Base-by-base conservation (phyloP, 2,113 vertebrate species). In the cattle (Bos taurus) region DNA sequence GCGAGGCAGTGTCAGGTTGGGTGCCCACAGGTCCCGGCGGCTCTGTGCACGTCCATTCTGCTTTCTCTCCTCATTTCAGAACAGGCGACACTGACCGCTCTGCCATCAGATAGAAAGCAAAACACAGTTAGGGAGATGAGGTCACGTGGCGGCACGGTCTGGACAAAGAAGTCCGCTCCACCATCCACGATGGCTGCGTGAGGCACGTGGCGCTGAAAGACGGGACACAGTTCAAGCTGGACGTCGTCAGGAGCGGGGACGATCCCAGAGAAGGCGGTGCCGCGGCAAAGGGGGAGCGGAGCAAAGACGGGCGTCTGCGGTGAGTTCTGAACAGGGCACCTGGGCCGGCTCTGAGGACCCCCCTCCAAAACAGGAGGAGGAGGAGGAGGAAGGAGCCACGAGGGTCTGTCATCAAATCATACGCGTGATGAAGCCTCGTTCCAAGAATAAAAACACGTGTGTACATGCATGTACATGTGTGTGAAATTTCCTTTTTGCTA, bases 1-100 rank as follows among this genome's bases (percentile, higher is more conserved):
- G 25, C 0, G 21, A 71, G 28, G 33, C 48, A n/a, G 2, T 0
- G 62, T 71, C 8, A 6, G 9, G 25, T 19, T 21, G 7, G 33
- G 16, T 1, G 14, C 14, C 80, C 36, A 12, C 36, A 5, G 60
- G 81, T 26, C 13, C 1, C 21, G 1, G 36, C 0, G 21, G 28
- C 60, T 57, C 60, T 1, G 14, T 12, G 56, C 52, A 78, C 19
- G 23, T 59, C 33, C 88, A 12, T 48, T 78, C 36, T 78, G 21
- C 56, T 57, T 77, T 25, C 80, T 67, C 59, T 71, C 28, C 3
- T 2, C 56, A 19, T 25, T n/a, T 71, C 80, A 26, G 36, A 17
- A 7, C 25, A 52, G 14, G 57, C 5, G 0, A 6, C 21, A 7
- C 6, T 21, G 43, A 19, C 43, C 1, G 4, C 48, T 48, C 40